Percentiles rank a stretch among this genome's conserved stretches.
These are phyloP conservation scores for Halichondria panicea DNA, from an alignment of 37 sponge, comb jelly and placozoan genomes.

Conservation along the genomic window DNA sequence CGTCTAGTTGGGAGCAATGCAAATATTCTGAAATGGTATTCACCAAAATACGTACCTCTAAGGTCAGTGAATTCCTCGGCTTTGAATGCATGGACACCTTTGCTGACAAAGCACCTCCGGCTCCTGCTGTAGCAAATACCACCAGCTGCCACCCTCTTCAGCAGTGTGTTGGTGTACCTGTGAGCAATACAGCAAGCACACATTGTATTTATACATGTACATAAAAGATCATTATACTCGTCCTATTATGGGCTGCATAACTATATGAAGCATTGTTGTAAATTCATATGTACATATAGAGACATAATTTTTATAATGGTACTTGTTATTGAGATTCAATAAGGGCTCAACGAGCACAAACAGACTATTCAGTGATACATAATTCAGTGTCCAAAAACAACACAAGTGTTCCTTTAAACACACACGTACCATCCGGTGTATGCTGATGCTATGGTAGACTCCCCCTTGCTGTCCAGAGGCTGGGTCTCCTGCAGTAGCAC, in stretches of 20 bases:
- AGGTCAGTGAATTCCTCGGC: conserved; percentile 91
- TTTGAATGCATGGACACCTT: conserved; percentile 68
- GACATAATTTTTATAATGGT: no score
- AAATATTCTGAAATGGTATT: background rate
- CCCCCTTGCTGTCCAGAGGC: conserved; percentile 79
- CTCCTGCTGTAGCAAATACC: conserved; percentile 81
- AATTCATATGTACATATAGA: no score
- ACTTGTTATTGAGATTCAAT: background rate
- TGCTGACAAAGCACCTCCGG: conserved; percentile 83
- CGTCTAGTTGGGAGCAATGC: no score
- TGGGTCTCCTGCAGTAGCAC: conserved; percentile 93
- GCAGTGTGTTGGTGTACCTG: conserved; percentile 77
- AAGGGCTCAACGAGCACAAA: background rate
- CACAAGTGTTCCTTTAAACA: background rate
- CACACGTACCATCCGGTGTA: conserved; percentile 85
- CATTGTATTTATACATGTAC: no score
- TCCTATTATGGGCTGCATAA: no score
- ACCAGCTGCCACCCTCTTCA: conserved; percentile 60
- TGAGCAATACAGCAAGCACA: background rate
- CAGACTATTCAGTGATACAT: background rate
- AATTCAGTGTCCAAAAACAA: background rate
- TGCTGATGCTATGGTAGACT: conserved; percentile 74
- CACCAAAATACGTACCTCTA: conserved; percentile 38
- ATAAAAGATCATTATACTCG: no score
- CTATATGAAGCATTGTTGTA: no score